phyloP scores from a whole-genome alignment of 2,113 vertebrate species.

The Xenopus borealis region DNA sequence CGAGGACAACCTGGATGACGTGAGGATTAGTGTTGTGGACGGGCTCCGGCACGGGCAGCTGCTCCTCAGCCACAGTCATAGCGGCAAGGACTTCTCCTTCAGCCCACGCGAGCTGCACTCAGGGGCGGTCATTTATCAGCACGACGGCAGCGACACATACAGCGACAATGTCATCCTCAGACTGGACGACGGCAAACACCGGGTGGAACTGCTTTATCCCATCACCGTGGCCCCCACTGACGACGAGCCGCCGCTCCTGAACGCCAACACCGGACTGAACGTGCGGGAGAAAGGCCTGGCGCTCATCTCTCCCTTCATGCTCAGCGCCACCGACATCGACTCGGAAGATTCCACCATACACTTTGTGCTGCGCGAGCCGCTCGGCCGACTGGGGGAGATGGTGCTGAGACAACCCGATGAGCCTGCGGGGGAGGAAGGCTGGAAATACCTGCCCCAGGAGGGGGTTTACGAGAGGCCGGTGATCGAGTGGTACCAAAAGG shows the following conservation, averaged over 20 bases:
- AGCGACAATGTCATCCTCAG: constrained; percentile 76
- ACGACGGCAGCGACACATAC: constrained; percentile 74
- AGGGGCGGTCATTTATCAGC: constrained; percentile 71
- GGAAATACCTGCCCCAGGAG: constrained; percentile 66
- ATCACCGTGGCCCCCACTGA: constrained; percentile 74
- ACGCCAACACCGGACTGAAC: constrained; percentile 66
- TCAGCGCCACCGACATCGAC: constrained; percentile 75
- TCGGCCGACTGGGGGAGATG: constrained; percentile 59
- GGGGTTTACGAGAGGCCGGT: constrained; percentile 75
- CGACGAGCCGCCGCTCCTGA: constrained; percentile 71
- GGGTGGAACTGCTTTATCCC: constrained; percentile 76
- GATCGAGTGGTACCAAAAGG: constrained; percentile 73
- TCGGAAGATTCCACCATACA: constrained; percentile 72
- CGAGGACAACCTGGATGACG: constrained; percentile 69
- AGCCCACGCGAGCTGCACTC: constrained; percentile 65
- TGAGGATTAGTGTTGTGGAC: constrained; percentile 63
- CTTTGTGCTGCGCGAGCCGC: constrained; percentile 62
- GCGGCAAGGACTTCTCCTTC: constrained; percentile 59
- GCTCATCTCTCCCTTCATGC: constrained; percentile 72
- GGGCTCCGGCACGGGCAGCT: constrained; percentile 62
- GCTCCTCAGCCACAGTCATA: constrained; percentile 3
- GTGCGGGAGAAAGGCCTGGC: constrained; percentile 69
- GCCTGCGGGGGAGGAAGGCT: constrained; percentile 53
- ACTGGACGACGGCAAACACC: constrained; percentile 71
- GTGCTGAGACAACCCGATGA: constrained; percentile 65